Evolutionary conservation across 2,888 invertebrate species (phyloP), one percentile per base, ranked within the genome.

Genomic region (Drosophila nr. fundita): DNA sequence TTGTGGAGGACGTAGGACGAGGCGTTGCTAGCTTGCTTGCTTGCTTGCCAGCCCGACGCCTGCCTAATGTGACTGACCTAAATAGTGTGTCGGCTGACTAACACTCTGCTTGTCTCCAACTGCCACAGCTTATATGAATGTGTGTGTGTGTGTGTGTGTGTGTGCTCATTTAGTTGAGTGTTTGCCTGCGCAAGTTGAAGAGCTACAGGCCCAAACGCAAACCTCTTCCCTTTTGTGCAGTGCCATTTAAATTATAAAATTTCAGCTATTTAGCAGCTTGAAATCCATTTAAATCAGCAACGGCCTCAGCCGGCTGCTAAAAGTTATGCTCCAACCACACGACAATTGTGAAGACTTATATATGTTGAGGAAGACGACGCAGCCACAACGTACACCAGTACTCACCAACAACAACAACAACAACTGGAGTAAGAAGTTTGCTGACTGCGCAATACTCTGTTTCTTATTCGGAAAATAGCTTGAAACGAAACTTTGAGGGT

Each of bases 11-110:
- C 29, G 49, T 52, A 59, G 59, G 63, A 49, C 21, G 55, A 60
- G 54, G 50, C 71, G 54, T 64, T 68, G 68, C 70, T 59, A 54
- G 60, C 55, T 67, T 65, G 32, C 32, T 32, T 64, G 30, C 30
- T 30, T 30, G 63, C 73, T 73, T 76, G 69, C 70, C 82, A 82
- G 73, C 55, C 64, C 60, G 78, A 78, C 83, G 83, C 87, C 80
- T 76, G 72, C 80, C 78, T 89, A 90, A 90, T 87, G 91, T 91
- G 91, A 90, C 87, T 90, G 90, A 91, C 90, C 90, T 90, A 90
- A 90, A 90, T 90, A 90, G 90, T 83, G 80, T 66, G 75, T 62
- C 78, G 77, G 65, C 78, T 80, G 86, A 76, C 61, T 77, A 79
- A 76, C 62, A 78, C 77, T 77, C 72, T 59, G 32, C 45, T 38